Conservation (phyloP, 2,113 vertebrate genomes). For the Corvus moneduloides region DNA sequence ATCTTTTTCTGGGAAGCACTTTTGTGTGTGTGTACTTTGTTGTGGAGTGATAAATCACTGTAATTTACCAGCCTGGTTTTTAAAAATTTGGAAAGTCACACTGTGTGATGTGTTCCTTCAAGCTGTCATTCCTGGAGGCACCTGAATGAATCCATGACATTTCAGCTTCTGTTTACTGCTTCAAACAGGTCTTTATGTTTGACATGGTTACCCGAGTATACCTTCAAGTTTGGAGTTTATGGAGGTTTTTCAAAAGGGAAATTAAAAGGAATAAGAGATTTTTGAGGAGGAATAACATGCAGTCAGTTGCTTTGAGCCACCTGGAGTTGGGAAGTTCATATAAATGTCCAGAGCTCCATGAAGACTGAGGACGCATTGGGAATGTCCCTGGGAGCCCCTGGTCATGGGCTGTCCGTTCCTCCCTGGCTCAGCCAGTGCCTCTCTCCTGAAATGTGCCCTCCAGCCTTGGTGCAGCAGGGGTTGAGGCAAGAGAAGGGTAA, state of each 20-base stretch:
- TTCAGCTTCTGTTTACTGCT: constrained; percentile 43
- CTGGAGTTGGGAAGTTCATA: neutral
- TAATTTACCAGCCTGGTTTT: constrained; percentile 6
- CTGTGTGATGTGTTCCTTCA: neutral
- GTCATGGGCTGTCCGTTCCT: neutral
- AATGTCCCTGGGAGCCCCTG: neutral
- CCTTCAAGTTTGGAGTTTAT: neutral
- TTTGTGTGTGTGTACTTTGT: neutral
- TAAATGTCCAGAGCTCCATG: neutral
- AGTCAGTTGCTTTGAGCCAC: neutral
- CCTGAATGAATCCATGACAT: constrained; percentile 29
- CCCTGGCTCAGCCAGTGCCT: neutral
- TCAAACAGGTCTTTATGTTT: neutral
- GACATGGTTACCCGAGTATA: neutral
- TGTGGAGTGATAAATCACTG: constrained; percentile 36
- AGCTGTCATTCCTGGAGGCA: constrained; percentile 36
- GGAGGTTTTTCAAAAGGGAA: neutral
- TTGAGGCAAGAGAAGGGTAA: neutral
- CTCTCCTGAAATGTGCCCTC: neutral
- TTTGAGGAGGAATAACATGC: neutral
- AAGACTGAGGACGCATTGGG: neutral
- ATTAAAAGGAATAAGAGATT: neutral
- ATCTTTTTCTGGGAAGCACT: neutral
- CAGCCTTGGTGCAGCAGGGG: neutral
- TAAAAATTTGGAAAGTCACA: neutral